Percentiles rank a stretch among this genome's conserved stretches.
These are phyloP conservation scores for Busseola fusca DNA, from an alignment of 2,888 invertebrate species.

Conservation along the genomic window DNA sequence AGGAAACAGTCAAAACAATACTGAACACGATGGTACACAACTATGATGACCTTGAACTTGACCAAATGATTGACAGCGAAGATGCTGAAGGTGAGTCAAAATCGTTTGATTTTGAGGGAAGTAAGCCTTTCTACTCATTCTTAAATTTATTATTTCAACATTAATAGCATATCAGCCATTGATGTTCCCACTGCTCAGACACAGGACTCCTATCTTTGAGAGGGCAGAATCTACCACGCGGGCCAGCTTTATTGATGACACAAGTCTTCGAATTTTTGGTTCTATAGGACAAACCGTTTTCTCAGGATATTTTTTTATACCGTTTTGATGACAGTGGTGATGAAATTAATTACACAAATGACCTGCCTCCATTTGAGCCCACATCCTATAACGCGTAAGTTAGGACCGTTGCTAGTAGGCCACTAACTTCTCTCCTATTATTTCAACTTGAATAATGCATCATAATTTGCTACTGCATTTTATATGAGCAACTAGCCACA, in stretches of 20 bases:
- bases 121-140: background rate
- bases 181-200: background rate
- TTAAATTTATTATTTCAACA: background rate
- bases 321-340: background rate
- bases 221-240: background rate
- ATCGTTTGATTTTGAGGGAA: background rate
- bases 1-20: constrained; percentile 94
- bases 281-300: background rate
- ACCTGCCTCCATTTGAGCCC: background rate
- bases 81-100: constrained; percentile 92
- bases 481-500: background rate
- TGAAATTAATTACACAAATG: background rate
- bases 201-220: background rate
- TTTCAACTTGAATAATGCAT: background rate
- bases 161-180: background rate
- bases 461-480: background rate
- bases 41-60: constrained; percentile 93
- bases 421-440: background rate
- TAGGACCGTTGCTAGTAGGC: background rate
- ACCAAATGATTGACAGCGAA: constrained; percentile 93
- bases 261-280: background rate
- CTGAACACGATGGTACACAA: constrained; percentile 94
- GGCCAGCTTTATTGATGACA: background rate
- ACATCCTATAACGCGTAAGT: background rate
- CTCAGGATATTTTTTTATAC: background rate